A percentile compares a stretch with the other conserved stretches of the same genome.
These are phyloP conservation scores for Lacerta bilineata DNA, from an alignment of 2,797 vertebrate genomes.

Conservation along the genomic window DNA sequence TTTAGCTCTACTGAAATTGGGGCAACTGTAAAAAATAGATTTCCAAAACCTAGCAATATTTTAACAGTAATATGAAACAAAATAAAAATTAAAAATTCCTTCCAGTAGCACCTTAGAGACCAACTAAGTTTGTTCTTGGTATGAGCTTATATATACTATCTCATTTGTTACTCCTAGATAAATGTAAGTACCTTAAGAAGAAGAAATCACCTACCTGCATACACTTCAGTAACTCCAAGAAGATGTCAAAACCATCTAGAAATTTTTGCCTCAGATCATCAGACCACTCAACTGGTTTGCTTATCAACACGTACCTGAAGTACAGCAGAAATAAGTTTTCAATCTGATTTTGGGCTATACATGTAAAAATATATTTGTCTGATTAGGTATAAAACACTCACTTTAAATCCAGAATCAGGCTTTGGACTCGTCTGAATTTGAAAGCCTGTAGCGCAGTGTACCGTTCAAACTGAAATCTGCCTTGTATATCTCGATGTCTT, in stretches of 20 bases:
- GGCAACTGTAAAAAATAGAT: background rate
- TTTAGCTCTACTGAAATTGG: background rate
- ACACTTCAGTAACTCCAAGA: conserved; percentile 94
- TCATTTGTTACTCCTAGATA: background rate
- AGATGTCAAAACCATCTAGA: conserved; percentile 92
- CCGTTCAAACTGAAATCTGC: conserved; percentile 96
- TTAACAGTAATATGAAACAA: background rate
- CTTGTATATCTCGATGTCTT: conserved; percentile 91
- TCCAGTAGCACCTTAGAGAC: no score
- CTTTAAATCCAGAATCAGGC: conserved; percentile 94
- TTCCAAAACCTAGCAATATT: no score
- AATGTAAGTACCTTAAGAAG: background rate
- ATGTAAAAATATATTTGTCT: conserved; percentile 1
- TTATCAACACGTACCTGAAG: conserved; percentile 93
- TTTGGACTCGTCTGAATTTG: conserved; percentile 96
- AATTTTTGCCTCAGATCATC: conserved; percentile 91
- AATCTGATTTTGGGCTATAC: background rate
- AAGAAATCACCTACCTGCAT: conserved; percentile 89
- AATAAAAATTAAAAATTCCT: no score
- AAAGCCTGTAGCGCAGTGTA: conserved; percentile 96
- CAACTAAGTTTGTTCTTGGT: no score
- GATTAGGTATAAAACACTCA: conserved; percentile 74
- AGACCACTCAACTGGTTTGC: conserved; percentile 91
- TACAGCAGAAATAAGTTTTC: conserved; percentile 49
- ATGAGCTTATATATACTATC: background rate